Evolutionary conservation across 2,113 vertebrate species (phyloP).

Genomic region (Chiloscyllium plagiosum): DNA sequence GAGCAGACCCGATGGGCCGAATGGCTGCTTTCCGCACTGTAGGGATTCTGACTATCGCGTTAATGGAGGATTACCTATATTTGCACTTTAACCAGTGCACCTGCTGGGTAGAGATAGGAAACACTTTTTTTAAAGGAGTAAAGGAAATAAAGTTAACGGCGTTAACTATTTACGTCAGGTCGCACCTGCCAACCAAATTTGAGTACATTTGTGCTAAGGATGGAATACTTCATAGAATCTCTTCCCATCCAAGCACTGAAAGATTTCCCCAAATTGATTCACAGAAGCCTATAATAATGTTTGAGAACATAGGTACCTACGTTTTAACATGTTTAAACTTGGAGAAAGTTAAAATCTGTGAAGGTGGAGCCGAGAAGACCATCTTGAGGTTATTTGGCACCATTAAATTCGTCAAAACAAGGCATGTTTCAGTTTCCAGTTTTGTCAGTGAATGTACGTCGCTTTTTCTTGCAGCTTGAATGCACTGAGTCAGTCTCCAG

Average conservation of each 20-base stretch:
- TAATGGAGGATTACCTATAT: no score
- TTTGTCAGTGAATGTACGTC: neutral
- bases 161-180: neutral
- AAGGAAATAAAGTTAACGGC: no score
- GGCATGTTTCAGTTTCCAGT: neutral
- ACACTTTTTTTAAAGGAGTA: neutral
- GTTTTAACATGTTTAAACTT: neutral
- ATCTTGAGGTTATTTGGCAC: neutral
- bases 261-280: neutral
- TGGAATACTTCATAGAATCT: neutral
- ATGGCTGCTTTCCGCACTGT: no score
- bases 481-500: neutral
- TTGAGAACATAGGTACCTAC: neutral
- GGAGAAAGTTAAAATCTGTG: neutral
- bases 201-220: neutral
- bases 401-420: neutral
- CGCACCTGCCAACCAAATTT: neutral
- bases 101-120: neutral
- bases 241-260: neutral
- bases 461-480: neutral
- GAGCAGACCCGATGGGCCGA: no score
- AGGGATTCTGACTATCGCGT: no score
- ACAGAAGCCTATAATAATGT: neutral
- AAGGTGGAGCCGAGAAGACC: neutral
- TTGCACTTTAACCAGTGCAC: neutral